phyloP scores from a whole-genome alignment of 1,140 invertebrate genomes.

The Euura saliciscinereae region DNA sequence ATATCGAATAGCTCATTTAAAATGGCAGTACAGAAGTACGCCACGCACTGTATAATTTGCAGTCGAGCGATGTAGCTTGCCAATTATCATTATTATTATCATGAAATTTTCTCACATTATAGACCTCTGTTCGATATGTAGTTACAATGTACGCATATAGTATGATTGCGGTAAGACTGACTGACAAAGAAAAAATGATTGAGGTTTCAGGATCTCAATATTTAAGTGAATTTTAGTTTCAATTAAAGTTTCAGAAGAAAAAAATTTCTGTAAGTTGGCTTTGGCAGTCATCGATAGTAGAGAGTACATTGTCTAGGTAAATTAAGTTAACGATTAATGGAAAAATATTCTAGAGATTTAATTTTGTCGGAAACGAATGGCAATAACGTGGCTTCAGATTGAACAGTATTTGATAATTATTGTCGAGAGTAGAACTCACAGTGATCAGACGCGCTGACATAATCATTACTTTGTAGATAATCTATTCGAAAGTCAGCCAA shows the following conservation, averaged over 20 bases:
- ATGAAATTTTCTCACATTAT: background rate
- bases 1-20: background rate
- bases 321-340: background rate
- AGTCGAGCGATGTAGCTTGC: too few relatives aligned
- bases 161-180: background rate
- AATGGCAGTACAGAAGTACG: background rate
- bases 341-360: background rate
- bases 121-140: background rate
- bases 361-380: background rate
- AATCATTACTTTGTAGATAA: background rate
- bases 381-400: background rate
- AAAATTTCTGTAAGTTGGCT: background rate
- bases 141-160: background rate
- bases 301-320: constrained; percentile 3
- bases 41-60: background rate
- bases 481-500: background rate
- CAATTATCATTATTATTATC: too few relatives aligned
- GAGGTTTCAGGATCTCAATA: constrained; percentile 1
- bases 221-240: background rate
- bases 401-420: background rate
- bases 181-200: background rate
- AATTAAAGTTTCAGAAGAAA: background rate
- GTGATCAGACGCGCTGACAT: background rate
- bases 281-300: constrained; percentile 5
- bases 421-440: background rate